phyloP scores from a whole-genome alignment of 1,140 invertebrate genomes.

The Psix sp. region DNA sequence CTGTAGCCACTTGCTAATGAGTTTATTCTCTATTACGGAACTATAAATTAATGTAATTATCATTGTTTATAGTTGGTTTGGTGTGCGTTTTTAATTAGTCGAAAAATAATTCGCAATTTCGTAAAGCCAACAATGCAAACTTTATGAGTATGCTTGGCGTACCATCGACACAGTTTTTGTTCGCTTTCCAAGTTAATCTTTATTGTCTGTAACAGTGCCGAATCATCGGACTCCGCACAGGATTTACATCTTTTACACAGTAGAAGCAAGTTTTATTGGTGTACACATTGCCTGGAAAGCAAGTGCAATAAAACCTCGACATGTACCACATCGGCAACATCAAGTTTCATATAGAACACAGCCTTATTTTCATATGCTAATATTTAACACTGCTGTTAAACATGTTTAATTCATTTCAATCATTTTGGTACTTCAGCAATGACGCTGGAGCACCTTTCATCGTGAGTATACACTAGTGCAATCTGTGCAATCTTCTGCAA shows the following conservation, averaged over 20 bases:
- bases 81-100: too few relatives aligned
- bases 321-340: conserved; percentile 29
- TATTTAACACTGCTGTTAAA: conserved; percentile 27
- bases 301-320: conserved; percentile 50
- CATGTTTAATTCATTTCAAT: conserved; percentile 7
- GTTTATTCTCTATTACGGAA: too few relatives aligned
- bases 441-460: conserved; percentile 21
- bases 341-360: conserved; percentile 22
- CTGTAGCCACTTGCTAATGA: too few relatives aligned
- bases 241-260: conserved; percentile 43
- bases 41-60: too few relatives aligned
- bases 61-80: too few relatives aligned
- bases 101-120: too few relatives aligned
- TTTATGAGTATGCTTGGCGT: too few relatives aligned
- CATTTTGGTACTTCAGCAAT: conserved; percentile 12
- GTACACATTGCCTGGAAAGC: conserved; percentile 44
- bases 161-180: too few relatives aligned
- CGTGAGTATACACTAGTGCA: too few relatives aligned
- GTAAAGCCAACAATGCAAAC: too few relatives aligned
- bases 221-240: conserved; percentile 33
- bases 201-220: conserved; percentile 30
- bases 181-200: conserved; percentile 25
- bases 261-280: conserved; percentile 43
- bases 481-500: too few relatives aligned
- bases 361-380: conserved; percentile 20